These are phyloP conservation scores for Platichthys stellatus DNA, from an alignment of 2,113 vertebrate species.

Conservation along the genomic window DNA sequence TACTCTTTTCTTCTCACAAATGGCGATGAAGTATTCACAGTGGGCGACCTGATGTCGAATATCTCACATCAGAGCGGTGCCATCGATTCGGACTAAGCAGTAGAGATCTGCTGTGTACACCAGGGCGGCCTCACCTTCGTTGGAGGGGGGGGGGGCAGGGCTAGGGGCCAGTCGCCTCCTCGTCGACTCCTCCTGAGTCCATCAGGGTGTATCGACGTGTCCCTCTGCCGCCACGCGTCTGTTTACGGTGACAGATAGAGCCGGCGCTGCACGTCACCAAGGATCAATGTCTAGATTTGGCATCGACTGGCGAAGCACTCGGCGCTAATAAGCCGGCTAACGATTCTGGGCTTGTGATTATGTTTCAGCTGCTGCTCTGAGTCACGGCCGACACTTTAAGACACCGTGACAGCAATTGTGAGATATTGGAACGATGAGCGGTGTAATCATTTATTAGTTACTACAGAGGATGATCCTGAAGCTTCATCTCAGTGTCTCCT, in stretches of 20 bases:
- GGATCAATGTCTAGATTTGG: conserved; percentile 59
- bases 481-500: neutral
- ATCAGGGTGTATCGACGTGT: conserved; percentile 41
- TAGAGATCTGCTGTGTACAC: neutral
- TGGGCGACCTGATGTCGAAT: conserved; percentile 2
- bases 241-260: conserved; percentile 63
- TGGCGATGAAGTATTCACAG: conserved; percentile 2
- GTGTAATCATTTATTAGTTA: conserved; percentile 7
- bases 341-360: conserved; percentile 57
- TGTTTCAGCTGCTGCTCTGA: conserved; percentile 41
- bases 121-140: conserved; percentile 15
- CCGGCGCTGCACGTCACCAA: conserved; percentile 22
- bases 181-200: conserved; percentile 3
- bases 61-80: conserved; percentile 10
- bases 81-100: conserved; percentile 18
- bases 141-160: no score
- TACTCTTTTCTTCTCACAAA: neutral
- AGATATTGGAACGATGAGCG: conserved; percentile 7
- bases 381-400: conserved; percentile 42
- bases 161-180: neutral
- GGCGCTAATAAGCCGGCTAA: conserved; percentile 57
- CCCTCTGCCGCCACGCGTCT: conserved; percentile 16
- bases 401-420: conserved; percentile 13
- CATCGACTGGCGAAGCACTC: conserved; percentile 37
- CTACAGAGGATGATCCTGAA: neutral